Evolutionary conservation across 2,113 vertebrate genomes (phyloP).

Genomic region (Apus apus): DNA sequence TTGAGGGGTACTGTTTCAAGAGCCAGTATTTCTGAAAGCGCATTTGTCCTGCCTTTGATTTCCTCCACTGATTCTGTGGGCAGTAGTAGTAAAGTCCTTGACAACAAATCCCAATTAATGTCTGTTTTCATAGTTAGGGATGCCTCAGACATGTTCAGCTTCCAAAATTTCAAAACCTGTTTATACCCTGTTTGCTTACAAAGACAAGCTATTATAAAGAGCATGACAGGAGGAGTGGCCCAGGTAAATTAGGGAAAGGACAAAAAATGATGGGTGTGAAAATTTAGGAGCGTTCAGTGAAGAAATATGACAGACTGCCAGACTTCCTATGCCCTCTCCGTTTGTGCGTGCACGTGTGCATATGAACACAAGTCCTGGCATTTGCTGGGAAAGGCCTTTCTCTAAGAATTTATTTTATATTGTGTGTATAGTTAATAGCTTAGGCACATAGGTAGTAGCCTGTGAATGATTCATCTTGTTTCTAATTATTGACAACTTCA

Average conservation of each 20-base stretch:
- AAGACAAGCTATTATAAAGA: not conserved
- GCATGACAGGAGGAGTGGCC: not conserved
- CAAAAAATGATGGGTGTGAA: not conserved
- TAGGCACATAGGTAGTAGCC: not conserved
- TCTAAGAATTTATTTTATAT: not conserved
- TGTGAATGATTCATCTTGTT: not conserved
- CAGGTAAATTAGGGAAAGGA: not conserved
- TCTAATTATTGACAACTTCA: not conserved
- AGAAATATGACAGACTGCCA: not conserved
- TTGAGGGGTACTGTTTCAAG: not conserved
- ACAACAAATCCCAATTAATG: not conserved
- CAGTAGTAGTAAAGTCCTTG: not conserved
- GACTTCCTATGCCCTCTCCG: not conserved
- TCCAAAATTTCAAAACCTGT: not conserved
- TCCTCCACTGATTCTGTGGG: not conserved
- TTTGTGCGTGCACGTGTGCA: not conserved
- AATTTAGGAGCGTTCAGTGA: not conserved
- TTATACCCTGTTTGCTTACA: not conserved
- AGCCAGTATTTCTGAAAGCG: not conserved
- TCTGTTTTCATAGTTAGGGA: not conserved
- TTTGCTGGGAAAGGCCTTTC: fast-evolving
- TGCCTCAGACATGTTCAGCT: not conserved
- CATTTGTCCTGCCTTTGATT: not conserved
- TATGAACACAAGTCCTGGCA: fast-evolving
- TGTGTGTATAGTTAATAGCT: not conserved